Conservation (phyloP, 2,888 invertebrate species). For the Sinopyrophorus schimmeli region DNA sequence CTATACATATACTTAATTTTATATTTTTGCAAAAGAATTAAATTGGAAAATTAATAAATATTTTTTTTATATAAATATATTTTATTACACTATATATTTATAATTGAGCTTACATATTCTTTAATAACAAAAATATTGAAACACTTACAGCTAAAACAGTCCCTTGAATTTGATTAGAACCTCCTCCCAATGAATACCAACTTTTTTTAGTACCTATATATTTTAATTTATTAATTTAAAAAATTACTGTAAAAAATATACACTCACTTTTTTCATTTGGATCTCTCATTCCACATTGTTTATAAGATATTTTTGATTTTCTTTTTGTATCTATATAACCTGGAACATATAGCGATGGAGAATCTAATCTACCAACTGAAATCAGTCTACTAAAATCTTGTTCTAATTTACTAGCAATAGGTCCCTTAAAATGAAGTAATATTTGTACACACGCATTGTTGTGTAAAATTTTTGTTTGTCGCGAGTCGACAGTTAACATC, state of each 20-base stretch:
- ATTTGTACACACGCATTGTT: constrained; percentile 82
- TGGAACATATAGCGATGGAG: constrained; percentile 76
- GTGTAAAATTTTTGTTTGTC: constrained; percentile 77
- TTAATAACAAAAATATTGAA: neutral
- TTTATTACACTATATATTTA: neutral
- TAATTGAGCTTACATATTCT: neutral
- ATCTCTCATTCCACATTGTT: constrained; percentile 76
- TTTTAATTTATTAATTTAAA: neutral
- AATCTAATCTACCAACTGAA: constrained; percentile 71
- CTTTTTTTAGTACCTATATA: constrained; percentile 7
- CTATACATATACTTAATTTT: too few species aligned
- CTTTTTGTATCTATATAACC: constrained; percentile 74
- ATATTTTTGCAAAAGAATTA: too few species aligned
- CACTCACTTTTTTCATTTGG: constrained; percentile 65
- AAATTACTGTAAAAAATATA: neutral
- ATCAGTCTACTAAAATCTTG: constrained; percentile 77
- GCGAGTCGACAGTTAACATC: constrained; percentile 84
- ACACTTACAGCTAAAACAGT: neutral
- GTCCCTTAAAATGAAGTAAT: constrained; percentile 83
- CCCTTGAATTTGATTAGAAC: too few species aligned
- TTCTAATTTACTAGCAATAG: constrained; percentile 77
- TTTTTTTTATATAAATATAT: too few species aligned
- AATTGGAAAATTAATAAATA: too few species aligned
- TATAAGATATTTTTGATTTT: constrained; percentile 71
- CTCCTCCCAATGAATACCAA: constrained; percentile 11